A percentile compares a stretch with the other conserved stretches of the same genome.
Conservation (phyloP, 2,888 invertebrate genomes). For the Scaptomyza parva region DNA sequence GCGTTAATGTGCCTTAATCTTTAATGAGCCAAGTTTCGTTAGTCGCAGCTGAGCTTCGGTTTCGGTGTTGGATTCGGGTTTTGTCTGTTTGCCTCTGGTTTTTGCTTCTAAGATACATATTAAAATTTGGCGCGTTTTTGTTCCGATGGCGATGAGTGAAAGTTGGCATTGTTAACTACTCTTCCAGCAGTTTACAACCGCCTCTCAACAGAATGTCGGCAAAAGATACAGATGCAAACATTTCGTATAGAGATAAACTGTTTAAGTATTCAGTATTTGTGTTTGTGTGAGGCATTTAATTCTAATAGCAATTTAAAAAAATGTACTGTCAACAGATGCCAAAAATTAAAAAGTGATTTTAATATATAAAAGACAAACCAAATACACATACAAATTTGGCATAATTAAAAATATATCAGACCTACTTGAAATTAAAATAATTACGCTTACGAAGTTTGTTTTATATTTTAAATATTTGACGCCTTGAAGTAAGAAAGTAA, state of each 20-base stretch:
- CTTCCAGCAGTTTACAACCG: conserved; percentile 18
- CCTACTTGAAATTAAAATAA: too few species aligned
- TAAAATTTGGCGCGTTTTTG: conserved; percentile 35
- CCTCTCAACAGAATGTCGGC: conserved; percentile 33
- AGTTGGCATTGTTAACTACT: conserved; percentile 62
- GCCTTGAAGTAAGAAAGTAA: too few species aligned
- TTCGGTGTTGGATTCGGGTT: conserved; percentile 17
- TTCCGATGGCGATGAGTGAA: conserved; percentile 31
- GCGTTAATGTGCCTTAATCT: conserved; percentile 79
- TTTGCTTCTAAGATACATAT: conserved; percentile 46
- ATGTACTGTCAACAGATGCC: conserved; percentile 32
- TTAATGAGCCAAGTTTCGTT: conserved; percentile 75
- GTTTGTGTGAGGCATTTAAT: conserved; percentile 62
- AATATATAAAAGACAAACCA: conserved; percentile 11
- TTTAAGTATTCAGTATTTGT: conserved; percentile 24
- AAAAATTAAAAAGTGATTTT: conserved; percentile 19
- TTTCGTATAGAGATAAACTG: conserved; percentile 73
- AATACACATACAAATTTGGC: neutral
- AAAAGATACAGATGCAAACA: conserved; percentile 48
- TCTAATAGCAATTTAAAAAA: conserved; percentile 33
- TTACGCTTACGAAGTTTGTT: neutral
- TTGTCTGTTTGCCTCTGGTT: conserved; percentile 17
- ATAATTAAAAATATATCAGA: too few species aligned
- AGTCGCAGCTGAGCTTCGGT: conserved; percentile 43
- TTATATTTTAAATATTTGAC: neutral